Evolutionary conservation across 2,888 invertebrate genomes (phyloP), one percentile per base, ranked within the genome.

Genomic region (Polietes domitor): DNA sequence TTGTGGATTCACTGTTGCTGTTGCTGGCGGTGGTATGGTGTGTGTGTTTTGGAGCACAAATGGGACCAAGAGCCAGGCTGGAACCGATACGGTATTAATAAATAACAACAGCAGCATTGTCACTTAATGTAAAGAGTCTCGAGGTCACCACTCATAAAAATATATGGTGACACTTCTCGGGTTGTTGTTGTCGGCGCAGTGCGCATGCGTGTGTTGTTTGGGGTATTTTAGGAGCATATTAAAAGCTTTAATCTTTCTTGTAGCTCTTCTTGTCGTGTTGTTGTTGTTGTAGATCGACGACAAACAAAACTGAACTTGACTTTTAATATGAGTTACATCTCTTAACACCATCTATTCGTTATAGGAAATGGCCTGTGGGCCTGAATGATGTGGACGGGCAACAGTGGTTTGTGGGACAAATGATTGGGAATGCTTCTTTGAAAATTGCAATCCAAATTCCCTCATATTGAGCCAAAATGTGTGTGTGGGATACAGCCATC

Each of bases 71-170:
- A 10, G 19, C 37, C 26, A 21, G 50, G 37, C 21, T 55, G 21
- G 26, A 47, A 43, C 43, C 79, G 68, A 76, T 77, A 70, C 65
- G 55, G 75, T 75, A 77, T 81, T 84, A 84, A 84, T 80, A 84
- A 84, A 84, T 78, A 84, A 80, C 77, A 80, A 77, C 83, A 71
- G 47, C 82, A 72, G 53, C 83, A 43, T 41, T 78, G 83, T 72
- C 77, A 78, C 47, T 81, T 77, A 78, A 76, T 65, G 47, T 63
- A 76, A 65, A 75, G 43, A 71, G 80, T 75, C 70, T 21, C 77
- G 58, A 77, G 65, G 21, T 73, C 83, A 75, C 78, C 41, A 81
- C 84, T 78, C 84, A 83, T 77, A 83, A 83, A 83, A 83, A 80
- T 72, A 50, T 21, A 78, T 41, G 68, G 55, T 80, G 83, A 77